Evolutionary conservation across 2,888 invertebrate species (phyloP).

Genomic region (Eristalinus aeneus): DNA sequence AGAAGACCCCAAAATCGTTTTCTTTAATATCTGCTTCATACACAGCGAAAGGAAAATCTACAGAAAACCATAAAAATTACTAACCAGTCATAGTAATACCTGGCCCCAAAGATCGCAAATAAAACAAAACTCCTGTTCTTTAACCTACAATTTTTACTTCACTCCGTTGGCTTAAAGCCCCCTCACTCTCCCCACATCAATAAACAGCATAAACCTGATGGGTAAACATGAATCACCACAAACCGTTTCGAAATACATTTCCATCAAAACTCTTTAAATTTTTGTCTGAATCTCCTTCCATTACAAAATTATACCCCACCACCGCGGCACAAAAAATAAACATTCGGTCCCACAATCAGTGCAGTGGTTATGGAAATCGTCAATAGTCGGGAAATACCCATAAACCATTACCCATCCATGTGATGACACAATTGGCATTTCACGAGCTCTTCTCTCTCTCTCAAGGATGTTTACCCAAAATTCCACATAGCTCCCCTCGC

Average conservation of each 20-base stretch:
- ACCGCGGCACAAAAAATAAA: background rate
- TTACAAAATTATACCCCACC: background rate
- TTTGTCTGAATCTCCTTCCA: background rate
- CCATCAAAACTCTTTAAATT: background rate
- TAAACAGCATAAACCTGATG: background rate
- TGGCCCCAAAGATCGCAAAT: too few relatives aligned
- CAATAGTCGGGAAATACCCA: background rate
- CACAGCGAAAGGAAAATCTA: too few relatives aligned
- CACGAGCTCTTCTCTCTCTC: constrained; percentile 13
- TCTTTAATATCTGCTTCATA: too few relatives aligned
- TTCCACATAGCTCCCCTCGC: background rate
- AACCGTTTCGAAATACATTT: background rate
- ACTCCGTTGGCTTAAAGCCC: background rate
- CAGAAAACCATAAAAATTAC: too few relatives aligned
- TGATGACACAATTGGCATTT: constrained; percentile 30
- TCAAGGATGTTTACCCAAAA: constrained; percentile 16
- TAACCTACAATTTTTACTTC: background rate
- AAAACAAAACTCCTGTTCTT: too few relatives aligned
- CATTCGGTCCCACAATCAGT: background rate
- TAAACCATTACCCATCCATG: constrained; percentile 6
- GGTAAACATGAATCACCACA: background rate
- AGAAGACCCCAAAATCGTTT: too few relatives aligned
- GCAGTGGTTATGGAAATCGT: background rate
- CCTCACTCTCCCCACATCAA: too few relatives aligned
- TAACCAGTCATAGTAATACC: too few relatives aligned